Conservation (phyloP, 2,113 vertebrate genomes). For the Nannobrachium achirus region DNA sequence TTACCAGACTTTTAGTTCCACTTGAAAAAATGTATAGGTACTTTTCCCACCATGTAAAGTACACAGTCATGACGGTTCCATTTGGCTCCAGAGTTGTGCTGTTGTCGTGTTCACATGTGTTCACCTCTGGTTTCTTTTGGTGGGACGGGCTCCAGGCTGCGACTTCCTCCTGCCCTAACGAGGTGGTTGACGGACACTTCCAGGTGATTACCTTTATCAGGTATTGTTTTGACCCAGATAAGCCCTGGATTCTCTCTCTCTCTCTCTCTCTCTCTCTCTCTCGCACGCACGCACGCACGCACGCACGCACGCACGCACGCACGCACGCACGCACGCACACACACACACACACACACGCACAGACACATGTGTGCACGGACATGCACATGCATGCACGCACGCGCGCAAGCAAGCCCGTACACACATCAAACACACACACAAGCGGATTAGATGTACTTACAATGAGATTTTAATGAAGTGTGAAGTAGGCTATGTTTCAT, state of each 20-base stretch:
- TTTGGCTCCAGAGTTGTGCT: background rate
- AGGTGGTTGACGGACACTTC: slow-evolving; percentile 69
- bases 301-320: background rate
- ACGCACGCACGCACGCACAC: background rate
- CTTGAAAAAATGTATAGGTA: too few relatives aligned
- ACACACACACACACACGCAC: background rate
- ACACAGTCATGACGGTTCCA: too few relatives aligned
- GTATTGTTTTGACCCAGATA: slow-evolving; percentile 62
- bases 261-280: too few relatives aligned
- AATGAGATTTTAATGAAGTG: too few relatives aligned
- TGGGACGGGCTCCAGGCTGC: slow-evolving; percentile 12
- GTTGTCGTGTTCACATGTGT: background rate
- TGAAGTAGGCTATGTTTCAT: too few relatives aligned
- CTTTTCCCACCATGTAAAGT: too few relatives aligned
- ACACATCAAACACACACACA: too few relatives aligned
- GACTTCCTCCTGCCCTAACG: slow-evolving; percentile 59
- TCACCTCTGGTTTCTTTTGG: slow-evolving; percentile 8
- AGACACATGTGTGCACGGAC: background rate
- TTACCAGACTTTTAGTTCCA: too few relatives aligned
- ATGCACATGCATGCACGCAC: too few relatives aligned
- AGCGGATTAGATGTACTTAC: too few relatives aligned
- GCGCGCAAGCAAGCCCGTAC: too few relatives aligned
- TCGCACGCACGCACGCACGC: background rate
- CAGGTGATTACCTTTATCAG: slow-evolving; percentile 70
- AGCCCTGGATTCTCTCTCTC: slow-evolving; percentile 34